Conservation (phyloP, 1,140 invertebrate genomes). For the Zelostemma sp. region DNA sequence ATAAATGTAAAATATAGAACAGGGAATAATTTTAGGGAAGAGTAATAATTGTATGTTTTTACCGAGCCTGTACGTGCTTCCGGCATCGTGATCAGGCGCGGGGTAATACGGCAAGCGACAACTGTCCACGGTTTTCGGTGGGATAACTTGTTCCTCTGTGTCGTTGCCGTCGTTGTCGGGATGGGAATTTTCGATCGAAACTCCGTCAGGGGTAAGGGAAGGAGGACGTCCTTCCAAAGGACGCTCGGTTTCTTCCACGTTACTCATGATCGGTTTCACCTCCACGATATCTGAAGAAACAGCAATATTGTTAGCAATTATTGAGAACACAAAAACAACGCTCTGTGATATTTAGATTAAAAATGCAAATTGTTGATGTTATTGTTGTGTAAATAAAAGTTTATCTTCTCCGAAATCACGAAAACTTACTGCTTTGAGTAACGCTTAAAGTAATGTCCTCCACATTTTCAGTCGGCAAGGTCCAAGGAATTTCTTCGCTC, state of each 20-base stretch:
- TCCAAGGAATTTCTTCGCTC: background rate
- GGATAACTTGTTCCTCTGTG: slow-evolving; percentile 30
- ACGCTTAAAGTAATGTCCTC: slow-evolving; percentile 42
- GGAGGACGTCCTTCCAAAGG: slow-evolving; percentile 35
- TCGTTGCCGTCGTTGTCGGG: slow-evolving; percentile 42
- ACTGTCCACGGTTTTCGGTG: slow-evolving; percentile 47
- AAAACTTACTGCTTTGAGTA: slow-evolving; percentile 53
- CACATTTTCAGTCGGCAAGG: slow-evolving; percentile 25
- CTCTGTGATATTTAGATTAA: no score
- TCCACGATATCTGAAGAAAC: slow-evolving; percentile 48
- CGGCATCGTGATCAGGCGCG: slow-evolving; percentile 55
- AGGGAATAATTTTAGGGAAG: no score
- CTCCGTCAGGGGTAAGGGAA: background rate
- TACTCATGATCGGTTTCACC: slow-evolving; percentile 36
- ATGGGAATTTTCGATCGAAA: slow-evolving; percentile 12
- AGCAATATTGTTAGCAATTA: background rate
- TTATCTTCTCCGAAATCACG: background rate
- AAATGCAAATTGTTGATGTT: slow-evolving; percentile 4
- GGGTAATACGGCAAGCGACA: slow-evolving; percentile 63
- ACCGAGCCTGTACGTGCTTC: slow-evolving; percentile 70
- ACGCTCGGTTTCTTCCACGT: slow-evolving; percentile 11
- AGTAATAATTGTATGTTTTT: slow-evolving; percentile 28
- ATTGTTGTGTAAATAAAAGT: background rate
- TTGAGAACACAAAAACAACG: no score
- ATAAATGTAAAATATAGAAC: no score